Evolutionary conservation across 2,113 vertebrate genomes (phyloP).

Genomic region (Orientallactaga bullata): DNA sequence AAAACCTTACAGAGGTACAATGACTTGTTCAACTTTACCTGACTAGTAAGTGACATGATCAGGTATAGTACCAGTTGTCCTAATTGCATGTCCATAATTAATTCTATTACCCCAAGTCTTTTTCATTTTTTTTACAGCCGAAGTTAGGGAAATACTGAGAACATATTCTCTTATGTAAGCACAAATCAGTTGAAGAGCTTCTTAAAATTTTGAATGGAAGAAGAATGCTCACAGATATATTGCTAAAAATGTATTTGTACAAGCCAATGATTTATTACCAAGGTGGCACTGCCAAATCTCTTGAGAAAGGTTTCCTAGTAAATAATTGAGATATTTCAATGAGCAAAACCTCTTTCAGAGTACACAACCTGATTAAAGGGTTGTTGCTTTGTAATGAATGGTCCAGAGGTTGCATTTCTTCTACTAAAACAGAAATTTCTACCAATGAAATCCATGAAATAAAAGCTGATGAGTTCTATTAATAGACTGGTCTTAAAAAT

Average conservation of each 20-base stretch:
- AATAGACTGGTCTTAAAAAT: slow-evolving; percentile 69
- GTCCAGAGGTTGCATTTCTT: slow-evolving; percentile 67
- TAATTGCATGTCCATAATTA: slow-evolving; percentile 7
- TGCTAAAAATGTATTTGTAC: slow-evolving; percentile 41
- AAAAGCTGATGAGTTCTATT: slow-evolving; percentile 72
- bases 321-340: slow-evolving; percentile 75
- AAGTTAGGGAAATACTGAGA: slow-evolving; percentile 29
- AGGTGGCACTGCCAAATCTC: slow-evolving; percentile 49
- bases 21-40: not conserved
- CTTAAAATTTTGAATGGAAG: slow-evolving; percentile 43
- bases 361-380: slow-evolving; percentile 71
- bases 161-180: slow-evolving; percentile 38
- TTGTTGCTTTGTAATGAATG: slow-evolving; percentile 77
- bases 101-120: not conserved
- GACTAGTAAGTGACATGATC: not conserved
- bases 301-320: slow-evolving; percentile 6
- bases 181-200: slow-evolving; percentile 43
- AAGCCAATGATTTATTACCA: slow-evolving; percentile 58
- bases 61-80: not conserved
- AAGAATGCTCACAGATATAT: slow-evolving; percentile 19
- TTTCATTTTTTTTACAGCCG: not conserved
- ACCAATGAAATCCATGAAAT: slow-evolving; percentile 66
- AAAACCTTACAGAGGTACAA: not conserved
- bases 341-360: slow-evolving; percentile 75
- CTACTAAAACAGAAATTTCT: slow-evolving; percentile 66